These are phyloP conservation scores for Corbicula japonica DNA, from an alignment of 2,888 invertebrate genomes.

Conservation along the genomic window DNA sequence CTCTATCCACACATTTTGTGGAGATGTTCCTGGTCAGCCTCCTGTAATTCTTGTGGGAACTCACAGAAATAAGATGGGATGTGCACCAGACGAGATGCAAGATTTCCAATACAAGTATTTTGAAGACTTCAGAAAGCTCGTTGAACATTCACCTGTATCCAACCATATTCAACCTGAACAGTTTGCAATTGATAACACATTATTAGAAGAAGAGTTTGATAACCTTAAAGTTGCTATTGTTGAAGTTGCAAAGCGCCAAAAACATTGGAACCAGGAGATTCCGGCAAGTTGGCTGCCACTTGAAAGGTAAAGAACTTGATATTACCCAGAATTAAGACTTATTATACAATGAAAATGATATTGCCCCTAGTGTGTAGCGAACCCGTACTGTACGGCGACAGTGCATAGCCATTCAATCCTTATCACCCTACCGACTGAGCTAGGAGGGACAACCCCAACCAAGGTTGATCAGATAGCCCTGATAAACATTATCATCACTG, in stretches of 20 bases:
- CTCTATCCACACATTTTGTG: conserved; percentile 64
- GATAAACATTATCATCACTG: too few species aligned
- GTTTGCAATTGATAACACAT: conserved; percentile 56
- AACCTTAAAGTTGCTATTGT: conserved; percentile 55
- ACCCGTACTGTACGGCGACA: too few species aligned
- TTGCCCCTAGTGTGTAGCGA: too few species aligned
- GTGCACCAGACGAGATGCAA: conserved; percentile 30
- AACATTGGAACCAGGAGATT: conserved; percentile 60
- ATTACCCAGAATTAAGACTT: too few species aligned
- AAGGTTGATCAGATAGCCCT: too few species aligned
- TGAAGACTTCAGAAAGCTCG: conserved; percentile 50
- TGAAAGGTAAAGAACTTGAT: conserved; percentile 43
- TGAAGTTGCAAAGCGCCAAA: conserved; percentile 60
- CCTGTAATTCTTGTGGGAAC: conserved; percentile 64
- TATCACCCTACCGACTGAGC: too few species aligned
- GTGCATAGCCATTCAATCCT: too few species aligned
- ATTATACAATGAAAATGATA: too few species aligned
- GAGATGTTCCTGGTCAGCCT: conserved; percentile 59
- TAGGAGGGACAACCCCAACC: too few species aligned
- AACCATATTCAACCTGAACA: conserved; percentile 60
- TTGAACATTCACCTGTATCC: conserved; percentile 57
- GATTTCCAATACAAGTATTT: conserved; percentile 52
- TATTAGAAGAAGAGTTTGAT: conserved; percentile 44
- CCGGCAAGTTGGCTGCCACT: conserved; percentile 60
- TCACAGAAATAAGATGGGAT: conserved; percentile 46